phyloP scores from a whole-genome alignment of 2,888 invertebrate genomes.

The Drosophila kanekoi region DNA sequence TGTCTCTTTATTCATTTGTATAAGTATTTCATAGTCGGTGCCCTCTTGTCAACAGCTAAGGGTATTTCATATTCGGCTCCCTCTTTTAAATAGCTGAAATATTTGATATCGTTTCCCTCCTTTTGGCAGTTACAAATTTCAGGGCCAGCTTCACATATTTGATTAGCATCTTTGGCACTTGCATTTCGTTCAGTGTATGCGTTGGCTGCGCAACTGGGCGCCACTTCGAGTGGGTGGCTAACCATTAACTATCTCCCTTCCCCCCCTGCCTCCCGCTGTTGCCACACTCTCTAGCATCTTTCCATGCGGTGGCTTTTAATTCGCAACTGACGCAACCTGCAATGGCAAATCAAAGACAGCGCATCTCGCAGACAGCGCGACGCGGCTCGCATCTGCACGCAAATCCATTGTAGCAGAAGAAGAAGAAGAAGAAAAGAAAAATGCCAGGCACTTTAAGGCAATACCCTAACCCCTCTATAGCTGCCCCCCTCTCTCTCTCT shows the following conservation, averaged over 20 bases:
- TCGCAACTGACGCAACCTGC: conserved; percentile 48
- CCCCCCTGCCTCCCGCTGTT: background rate
- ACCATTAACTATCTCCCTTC: background rate
- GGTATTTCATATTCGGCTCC: too few relatives aligned
- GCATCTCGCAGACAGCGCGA: conserved; percentile 22
- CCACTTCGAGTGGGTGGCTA: conserved; percentile 15
- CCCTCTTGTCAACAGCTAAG: too few relatives aligned
- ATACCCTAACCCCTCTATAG: too few relatives aligned
- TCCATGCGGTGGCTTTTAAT: conserved; percentile 9
- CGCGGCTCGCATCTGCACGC: conserved; percentile 21
- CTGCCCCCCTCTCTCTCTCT: background rate
- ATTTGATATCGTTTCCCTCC: too few relatives aligned
- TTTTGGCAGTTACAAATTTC: too few relatives aligned
- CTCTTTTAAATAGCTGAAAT: too few relatives aligned
- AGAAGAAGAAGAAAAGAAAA: background rate
- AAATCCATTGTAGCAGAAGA: conserved; percentile 25
- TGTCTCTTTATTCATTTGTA: too few relatives aligned
- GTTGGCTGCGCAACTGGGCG: conserved; percentile 7
- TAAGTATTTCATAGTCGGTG: too few relatives aligned
- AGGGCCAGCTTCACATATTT: too few relatives aligned
- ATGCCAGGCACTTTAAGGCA: background rate
- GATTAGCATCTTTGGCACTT: too few relatives aligned
- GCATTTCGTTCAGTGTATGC: background rate
- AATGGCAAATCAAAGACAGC: conserved; percentile 28
- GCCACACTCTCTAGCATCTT: background rate